These are phyloP conservation scores for Leptodactylus fuscus DNA, from an alignment of 2,113 vertebrate genomes.

Conservation along the genomic window DNA sequence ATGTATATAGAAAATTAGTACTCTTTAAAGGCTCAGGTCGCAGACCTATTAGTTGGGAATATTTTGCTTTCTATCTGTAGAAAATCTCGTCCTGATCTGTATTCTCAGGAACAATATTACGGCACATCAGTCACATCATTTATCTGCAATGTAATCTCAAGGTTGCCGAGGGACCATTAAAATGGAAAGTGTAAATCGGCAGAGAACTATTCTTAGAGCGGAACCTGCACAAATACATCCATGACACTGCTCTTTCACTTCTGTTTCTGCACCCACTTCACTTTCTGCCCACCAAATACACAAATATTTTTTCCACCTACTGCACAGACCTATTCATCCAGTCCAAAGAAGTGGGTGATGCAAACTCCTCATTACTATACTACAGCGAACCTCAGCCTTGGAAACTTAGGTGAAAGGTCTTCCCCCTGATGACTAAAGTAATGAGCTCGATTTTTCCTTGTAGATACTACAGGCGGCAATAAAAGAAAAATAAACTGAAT, in stretches of 20 bases:
- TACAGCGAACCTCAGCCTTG: neutral
- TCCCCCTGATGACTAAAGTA: conserved; percentile 27
- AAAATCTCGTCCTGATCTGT: too few species aligned
- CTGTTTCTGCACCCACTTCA: conserved; percentile 1
- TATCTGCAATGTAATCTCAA: neutral
- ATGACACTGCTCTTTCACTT: conserved; percentile 45
- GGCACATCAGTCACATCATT: neutral
- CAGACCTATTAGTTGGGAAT: too few species aligned
- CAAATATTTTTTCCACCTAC: neutral
- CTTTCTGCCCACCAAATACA: conserved; percentile 17
- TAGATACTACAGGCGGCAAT: neutral
- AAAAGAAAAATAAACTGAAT: too few species aligned
- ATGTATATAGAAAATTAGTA: too few species aligned
- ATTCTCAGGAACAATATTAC: neutral
- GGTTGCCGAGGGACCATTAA: neutral
- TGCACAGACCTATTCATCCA: neutral
- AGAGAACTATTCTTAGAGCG: conserved; percentile 4
- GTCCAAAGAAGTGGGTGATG: conserved; percentile 28
- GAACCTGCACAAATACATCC: conserved; percentile 15
- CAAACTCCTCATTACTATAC: neutral
- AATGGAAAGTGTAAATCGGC: conserved; percentile 24
- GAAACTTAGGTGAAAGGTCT: conserved; percentile 38
- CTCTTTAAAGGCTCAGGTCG: too few species aligned
- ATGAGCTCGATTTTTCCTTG: neutral
- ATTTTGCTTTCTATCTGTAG: neutral